phyloP scores from a whole-genome alignment of 2,888 invertebrate species.

The Drosophila trichaetosa region DNA sequence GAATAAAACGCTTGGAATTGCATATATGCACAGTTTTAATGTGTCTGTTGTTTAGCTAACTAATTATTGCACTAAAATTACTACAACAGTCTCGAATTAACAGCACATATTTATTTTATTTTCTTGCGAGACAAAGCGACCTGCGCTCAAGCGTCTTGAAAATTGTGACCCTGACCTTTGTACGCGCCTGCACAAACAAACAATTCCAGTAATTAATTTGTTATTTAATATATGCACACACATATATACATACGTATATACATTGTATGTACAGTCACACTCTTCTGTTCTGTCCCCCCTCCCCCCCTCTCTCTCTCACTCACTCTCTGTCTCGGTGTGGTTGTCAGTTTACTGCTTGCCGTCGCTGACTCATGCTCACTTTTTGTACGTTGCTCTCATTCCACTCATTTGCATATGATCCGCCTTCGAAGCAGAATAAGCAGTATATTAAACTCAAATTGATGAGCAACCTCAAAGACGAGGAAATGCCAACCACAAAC shows the following conservation, averaged over 20 bases:
- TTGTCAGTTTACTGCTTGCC: slow-evolving; percentile 16
- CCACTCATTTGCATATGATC: slow-evolving; percentile 61
- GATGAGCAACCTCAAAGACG: slow-evolving; percentile 48
- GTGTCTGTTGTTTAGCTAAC: not conserved
- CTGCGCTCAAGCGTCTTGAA: slow-evolving; percentile 19
- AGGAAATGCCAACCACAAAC: slow-evolving; percentile 35
- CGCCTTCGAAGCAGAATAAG: slow-evolving; percentile 36
- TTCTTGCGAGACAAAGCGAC: not conserved
- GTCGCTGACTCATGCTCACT: slow-evolving; percentile 33
- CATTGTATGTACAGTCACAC: not conserved
- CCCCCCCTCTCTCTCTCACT: no score
- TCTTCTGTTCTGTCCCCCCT: not conserved
- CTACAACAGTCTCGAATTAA: not conserved
- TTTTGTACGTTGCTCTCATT: slow-evolving; percentile 11
- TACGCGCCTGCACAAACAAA: slow-evolving; percentile 26
- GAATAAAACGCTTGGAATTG: not conserved
- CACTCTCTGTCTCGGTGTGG: not conserved
- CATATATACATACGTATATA: not conserved
- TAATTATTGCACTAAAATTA: not conserved
- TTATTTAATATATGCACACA: slow-evolving; percentile 41
- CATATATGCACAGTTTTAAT: not conserved
- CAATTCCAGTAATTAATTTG: slow-evolving; percentile 48
- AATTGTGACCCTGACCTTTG: slow-evolving; percentile 60
- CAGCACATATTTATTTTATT: not conserved
- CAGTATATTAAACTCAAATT: slow-evolving; percentile 59